These are phyloP conservation scores for Perodicticus potto DNA, from an alignment of 2,797 vertebrate genomes.

Conservation along the genomic window DNA sequence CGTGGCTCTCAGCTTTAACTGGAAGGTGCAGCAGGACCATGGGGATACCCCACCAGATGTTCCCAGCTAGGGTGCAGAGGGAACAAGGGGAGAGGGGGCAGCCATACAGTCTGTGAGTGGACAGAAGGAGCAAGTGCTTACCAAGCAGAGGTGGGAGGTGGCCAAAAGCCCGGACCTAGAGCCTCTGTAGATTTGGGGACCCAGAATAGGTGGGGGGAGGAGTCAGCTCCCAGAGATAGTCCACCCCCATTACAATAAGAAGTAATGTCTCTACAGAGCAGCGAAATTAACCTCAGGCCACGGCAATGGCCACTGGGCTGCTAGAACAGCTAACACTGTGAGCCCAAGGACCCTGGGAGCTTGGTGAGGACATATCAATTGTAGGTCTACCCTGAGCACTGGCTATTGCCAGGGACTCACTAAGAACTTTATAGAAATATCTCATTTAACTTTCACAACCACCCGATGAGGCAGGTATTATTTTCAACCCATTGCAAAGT, in stretches of 20 bases:
- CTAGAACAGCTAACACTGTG: background rate
- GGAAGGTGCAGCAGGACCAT: background rate
- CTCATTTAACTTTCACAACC: background rate
- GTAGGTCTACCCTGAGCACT: fast-evolving
- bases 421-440: background rate
- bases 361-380: fast-evolving
- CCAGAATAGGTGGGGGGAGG: background rate
- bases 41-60: background rate
- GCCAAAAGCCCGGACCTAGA: background rate
- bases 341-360: background rate
- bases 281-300: background rate
- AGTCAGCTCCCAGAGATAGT: background rate
- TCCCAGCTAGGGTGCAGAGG: background rate
- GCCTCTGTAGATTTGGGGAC: background rate
- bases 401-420: background rate
- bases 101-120: fast-evolving
- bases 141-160: background rate
- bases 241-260: background rate
- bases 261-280: background rate
- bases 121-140: background rate
- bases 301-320: background rate
- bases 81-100: background rate
- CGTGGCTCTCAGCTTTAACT: background rate
- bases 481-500: background rate
- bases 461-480: background rate